Conservation (phyloP, 2,113 vertebrate genomes). For the Saccopteryx bilineata region DNA sequence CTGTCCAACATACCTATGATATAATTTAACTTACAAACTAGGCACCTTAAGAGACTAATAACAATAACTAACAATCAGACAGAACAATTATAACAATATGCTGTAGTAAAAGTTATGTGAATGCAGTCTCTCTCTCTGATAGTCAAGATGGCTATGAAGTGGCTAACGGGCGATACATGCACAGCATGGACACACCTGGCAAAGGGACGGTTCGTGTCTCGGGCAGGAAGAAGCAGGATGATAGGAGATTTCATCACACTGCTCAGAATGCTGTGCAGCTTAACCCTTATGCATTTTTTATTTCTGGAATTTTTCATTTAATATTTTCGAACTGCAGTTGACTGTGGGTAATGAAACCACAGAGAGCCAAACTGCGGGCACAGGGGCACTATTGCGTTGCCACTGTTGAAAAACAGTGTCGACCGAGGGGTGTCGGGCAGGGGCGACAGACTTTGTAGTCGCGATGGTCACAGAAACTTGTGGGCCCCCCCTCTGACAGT, state of each 20-base stretch:
- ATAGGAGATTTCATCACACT: not conserved
- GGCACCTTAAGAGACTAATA: not conserved
- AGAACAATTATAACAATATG: not conserved
- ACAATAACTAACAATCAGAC: not conserved
- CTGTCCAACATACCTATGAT: not conserved
- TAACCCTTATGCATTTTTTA: not conserved
- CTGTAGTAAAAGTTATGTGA: not conserved
- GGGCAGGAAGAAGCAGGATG: too few species aligned
- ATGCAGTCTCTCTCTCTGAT: not conserved
- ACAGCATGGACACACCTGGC: not conserved
- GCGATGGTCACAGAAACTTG: not conserved
- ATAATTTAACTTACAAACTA: not conserved
- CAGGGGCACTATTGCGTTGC: not conserved
- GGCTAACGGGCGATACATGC: too few species aligned
- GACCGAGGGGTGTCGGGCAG: rapidly evolving
- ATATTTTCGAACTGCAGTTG: not conserved
- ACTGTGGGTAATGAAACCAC: not conserved
- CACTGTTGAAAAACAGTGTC: not conserved
- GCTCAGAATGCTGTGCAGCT: not conserved
- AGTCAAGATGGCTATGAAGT: not conserved
- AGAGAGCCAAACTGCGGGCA: not conserved
- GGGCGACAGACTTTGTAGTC: not conserved
- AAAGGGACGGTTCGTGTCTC: not conserved
- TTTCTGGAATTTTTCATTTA: not conserved
- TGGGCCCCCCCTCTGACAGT: not conserved